Conservation (phyloP, 2,888 invertebrate species). For the Leptopilina myrica region DNA sequence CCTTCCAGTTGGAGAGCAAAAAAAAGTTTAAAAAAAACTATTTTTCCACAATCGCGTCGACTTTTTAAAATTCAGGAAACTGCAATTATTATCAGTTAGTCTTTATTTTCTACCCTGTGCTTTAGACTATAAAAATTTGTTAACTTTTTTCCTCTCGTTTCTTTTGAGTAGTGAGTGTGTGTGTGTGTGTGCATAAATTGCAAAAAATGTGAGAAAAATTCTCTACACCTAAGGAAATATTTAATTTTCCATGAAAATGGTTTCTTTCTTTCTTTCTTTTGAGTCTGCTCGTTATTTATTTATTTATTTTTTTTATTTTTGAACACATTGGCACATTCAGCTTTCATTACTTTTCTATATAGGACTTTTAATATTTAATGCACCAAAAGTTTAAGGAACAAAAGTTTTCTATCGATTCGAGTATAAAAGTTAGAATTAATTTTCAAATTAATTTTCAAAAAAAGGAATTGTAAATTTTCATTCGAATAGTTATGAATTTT, state of each 20-base stretch:
- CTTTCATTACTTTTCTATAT: not conserved
- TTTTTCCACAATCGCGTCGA: slow-evolving; percentile 32
- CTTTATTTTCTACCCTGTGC: slow-evolving; percentile 67
- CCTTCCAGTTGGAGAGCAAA: too few species aligned
- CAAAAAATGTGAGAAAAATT: slow-evolving; percentile 14
- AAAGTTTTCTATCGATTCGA: too few species aligned
- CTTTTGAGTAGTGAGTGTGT: not conserved
- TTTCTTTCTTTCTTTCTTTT: slow-evolving; percentile 3
- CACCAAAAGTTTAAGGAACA: too few species aligned
- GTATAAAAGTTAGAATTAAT: too few species aligned
- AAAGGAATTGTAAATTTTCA: too few species aligned
- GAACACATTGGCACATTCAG: slow-evolving; percentile 66
- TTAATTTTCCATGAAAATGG: not conserved
- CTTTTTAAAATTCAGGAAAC: slow-evolving; percentile 32
- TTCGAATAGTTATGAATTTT: too few species aligned
- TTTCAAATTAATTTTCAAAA: too few species aligned
- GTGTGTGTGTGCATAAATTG: slow-evolving; percentile 16
- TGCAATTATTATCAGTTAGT: slow-evolving; percentile 56
- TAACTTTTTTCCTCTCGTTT: not conserved
- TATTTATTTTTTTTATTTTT: slow-evolving; percentile 45
- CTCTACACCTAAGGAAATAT: not conserved
- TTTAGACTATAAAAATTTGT: slow-evolving; percentile 58
- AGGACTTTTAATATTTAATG: too few species aligned
- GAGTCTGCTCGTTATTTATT: slow-evolving; percentile 53
- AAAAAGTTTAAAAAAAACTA: not conserved